Conservation (phyloP, 2,797 vertebrate genomes). For the Myripristis jacobus region DNA sequence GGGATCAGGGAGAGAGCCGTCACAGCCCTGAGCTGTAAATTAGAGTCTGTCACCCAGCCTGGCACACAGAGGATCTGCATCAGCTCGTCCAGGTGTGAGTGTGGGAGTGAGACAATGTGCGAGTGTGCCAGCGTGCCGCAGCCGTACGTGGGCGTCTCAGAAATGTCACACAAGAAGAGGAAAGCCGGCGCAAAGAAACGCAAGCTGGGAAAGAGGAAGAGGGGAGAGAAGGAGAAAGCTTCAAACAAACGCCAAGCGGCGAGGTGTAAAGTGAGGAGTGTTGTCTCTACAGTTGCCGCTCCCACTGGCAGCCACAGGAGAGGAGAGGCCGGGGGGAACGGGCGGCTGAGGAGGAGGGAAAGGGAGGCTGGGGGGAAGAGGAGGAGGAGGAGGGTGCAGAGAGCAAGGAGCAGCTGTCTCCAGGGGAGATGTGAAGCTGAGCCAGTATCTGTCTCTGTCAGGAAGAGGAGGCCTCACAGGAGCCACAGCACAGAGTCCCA, state of each 20-base stretch:
- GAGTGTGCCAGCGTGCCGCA: slow-evolving; percentile 45
- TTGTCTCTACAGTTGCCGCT: slow-evolving; percentile 81
- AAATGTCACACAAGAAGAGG: slow-evolving; percentile 76
- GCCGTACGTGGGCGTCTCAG: slow-evolving; percentile 61
- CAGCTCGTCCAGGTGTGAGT: slow-evolving; percentile 75
- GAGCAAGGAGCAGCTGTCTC: slow-evolving; percentile 68
- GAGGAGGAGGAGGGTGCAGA: slow-evolving; percentile 44
- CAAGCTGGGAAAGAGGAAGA: slow-evolving; percentile 69
- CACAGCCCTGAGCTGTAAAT: slow-evolving; percentile 84
- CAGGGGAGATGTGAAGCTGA: slow-evolving; percentile 66
- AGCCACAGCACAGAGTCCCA: slow-evolving; percentile 57
- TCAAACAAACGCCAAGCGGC: slow-evolving; percentile 73
- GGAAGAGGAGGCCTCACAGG: slow-evolving; percentile 72
- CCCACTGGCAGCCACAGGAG: slow-evolving; percentile 73
- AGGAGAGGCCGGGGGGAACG: slow-evolving; percentile 53
- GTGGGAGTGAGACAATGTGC: slow-evolving; percentile 57
- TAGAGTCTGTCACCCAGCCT: slow-evolving; percentile 81
- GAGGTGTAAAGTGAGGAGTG: slow-evolving; percentile 78
- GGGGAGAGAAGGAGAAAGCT: slow-evolving; percentile 61
- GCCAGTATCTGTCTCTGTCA: slow-evolving; percentile 76
- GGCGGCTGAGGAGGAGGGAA: slow-evolving; percentile 59
- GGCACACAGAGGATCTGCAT: slow-evolving; percentile 72
- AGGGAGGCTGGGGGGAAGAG: slow-evolving; percentile 30
- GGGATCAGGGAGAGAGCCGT: slow-evolving; percentile 86
- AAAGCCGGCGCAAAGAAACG: slow-evolving; percentile 71